A percentile compares a stretch with the other conserved stretches of the same genome.
Evolutionary conservation across 2,797 vertebrate genomes (phyloP).

Genomic region (Notolabrus celidotus): DNA sequence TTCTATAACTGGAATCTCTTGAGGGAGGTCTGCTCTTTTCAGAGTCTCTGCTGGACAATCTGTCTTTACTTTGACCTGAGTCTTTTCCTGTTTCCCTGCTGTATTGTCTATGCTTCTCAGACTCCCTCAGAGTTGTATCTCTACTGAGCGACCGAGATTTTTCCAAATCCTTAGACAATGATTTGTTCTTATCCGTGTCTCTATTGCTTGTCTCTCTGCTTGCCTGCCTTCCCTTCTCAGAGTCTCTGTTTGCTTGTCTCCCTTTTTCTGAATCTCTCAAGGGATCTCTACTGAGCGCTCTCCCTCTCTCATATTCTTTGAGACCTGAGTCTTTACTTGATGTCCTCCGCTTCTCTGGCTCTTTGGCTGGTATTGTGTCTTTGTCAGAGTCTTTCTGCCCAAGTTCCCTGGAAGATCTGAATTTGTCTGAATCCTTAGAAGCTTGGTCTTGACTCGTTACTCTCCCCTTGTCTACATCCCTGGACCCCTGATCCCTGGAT

Average conservation of each 20-base stretch:
- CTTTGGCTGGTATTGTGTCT: constrained; percentile 69
- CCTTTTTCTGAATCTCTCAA: constrained; percentile 75
- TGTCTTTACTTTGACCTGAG: constrained; percentile 73
- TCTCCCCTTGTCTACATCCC: constrained; percentile 74
- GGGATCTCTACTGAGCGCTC: constrained; percentile 62
- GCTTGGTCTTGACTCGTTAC: constrained; percentile 67
- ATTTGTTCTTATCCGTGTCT: constrained; percentile 76
- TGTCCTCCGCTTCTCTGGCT: constrained; percentile 70
- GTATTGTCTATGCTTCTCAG: constrained; percentile 69
- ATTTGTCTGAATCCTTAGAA: constrained; percentile 72
- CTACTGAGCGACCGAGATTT: constrained; percentile 63
- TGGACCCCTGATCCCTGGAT: constrained; percentile 66
- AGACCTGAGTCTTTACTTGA: constrained; percentile 67
- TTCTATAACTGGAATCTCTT: constrained; percentile 77
- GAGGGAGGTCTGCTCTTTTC: constrained; percentile 71
- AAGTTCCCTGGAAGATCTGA: constrained; percentile 65
- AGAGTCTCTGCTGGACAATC: constrained; percentile 74
- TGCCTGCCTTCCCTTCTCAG: constrained; percentile 69
- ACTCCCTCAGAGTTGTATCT: constrained; percentile 70
- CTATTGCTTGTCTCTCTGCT: constrained; percentile 69
- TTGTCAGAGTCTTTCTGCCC: constrained; percentile 72
- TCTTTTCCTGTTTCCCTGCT: constrained; percentile 77
- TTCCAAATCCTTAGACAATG: constrained; percentile 69
- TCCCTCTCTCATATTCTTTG: constrained; percentile 73
- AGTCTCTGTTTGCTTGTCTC: constrained; percentile 69